Percentiles rank a stretch among this genome's conserved stretches.
Conservation (phyloP, 2,113 vertebrate genomes). For the Xiphophorus hellerii region DNA sequence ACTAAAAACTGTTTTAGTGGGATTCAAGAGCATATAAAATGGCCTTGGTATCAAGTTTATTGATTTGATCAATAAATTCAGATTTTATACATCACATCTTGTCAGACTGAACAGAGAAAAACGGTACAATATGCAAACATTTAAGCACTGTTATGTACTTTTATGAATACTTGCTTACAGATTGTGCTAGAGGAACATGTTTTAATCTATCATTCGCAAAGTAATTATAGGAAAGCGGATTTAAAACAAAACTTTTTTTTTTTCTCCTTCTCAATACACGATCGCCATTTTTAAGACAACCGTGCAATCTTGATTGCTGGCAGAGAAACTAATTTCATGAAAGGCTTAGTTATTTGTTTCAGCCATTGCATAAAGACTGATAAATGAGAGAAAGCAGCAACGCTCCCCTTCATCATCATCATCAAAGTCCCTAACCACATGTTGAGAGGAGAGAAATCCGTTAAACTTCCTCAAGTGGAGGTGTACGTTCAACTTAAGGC, state of each 20-base stretch:
- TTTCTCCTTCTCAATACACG: neutral
- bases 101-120: neutral
- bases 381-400: conserved; percentile 19
- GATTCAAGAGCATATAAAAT: too few relatives aligned
- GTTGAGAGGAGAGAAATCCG: conserved; percentile 72
- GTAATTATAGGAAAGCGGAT: neutral
- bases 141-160: neutral
- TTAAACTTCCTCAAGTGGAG: conserved; percentile 74
- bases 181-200: neutral
- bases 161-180: neutral
- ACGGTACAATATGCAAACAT: neutral
- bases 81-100: neutral
- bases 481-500: conserved; percentile 76
- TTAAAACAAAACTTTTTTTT: neutral
- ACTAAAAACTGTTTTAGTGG: too few relatives aligned
- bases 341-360: conserved; percentile 29
- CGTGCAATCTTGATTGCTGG: neutral
- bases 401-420: conserved; percentile 42
- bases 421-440: conserved; percentile 71
- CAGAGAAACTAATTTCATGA: neutral
- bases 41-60: neutral
- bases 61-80: neutral
- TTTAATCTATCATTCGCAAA: neutral
- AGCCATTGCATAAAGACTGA: conserved; percentile 17
- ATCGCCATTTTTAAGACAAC: neutral